These are phyloP conservation scores for Eumacrocentrus americanus DNA, from an alignment of 2,888 invertebrate species.

Conservation along the genomic window DNA sequence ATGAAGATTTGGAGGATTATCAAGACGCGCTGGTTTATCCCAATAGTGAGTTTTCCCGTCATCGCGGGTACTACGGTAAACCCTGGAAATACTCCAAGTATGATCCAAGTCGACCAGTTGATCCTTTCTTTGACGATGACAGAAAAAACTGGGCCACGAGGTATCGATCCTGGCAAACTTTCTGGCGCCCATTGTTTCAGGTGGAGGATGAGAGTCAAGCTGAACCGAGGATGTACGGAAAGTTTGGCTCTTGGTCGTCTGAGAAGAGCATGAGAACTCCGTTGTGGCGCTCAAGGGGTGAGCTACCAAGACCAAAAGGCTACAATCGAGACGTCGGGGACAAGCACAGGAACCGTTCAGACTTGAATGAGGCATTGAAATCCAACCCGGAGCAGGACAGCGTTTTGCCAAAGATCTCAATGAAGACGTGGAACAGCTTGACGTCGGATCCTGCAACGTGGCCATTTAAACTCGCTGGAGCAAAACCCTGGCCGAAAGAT, in stretches of 20 bases:
- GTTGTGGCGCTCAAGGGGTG: not conserved
- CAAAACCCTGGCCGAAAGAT: conserved; percentile 57
- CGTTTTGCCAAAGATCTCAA: conserved; percentile 45
- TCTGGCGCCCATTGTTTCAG: not conserved
- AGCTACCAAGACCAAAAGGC: conserved; percentile 19
- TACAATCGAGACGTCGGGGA: conserved; percentile 17
- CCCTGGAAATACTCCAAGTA: conserved; percentile 27
- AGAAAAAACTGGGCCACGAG: conserved; percentile 2
- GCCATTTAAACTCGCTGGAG: conserved; percentile 53
- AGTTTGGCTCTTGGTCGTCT: conserved; percentile 32
- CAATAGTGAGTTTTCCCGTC: conserved; percentile 27
- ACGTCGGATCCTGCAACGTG: conserved; percentile 56
- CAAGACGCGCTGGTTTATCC: conserved; percentile 13
- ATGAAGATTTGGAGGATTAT: conserved; percentile 30
- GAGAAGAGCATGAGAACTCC: conserved; percentile 23
- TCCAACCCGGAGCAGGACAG: conserved; percentile 16
- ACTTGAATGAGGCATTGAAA: conserved; percentile 29
- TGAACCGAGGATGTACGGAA: conserved; percentile 26
- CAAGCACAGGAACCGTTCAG: conserved; percentile 31
- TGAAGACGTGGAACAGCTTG: conserved; percentile 52
- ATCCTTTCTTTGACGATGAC: conserved; percentile 5
- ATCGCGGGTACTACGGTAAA: conserved; percentile 9
- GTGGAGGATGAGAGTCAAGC: not conserved
- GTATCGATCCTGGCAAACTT: conserved; percentile 11
- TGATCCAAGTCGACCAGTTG: conserved; percentile 17